A percentile compares a stretch with the other conserved stretches of the same genome.
Evolutionary conservation across 2,797 vertebrate species (phyloP).

Genomic region (Scolopax rusticola): DNA sequence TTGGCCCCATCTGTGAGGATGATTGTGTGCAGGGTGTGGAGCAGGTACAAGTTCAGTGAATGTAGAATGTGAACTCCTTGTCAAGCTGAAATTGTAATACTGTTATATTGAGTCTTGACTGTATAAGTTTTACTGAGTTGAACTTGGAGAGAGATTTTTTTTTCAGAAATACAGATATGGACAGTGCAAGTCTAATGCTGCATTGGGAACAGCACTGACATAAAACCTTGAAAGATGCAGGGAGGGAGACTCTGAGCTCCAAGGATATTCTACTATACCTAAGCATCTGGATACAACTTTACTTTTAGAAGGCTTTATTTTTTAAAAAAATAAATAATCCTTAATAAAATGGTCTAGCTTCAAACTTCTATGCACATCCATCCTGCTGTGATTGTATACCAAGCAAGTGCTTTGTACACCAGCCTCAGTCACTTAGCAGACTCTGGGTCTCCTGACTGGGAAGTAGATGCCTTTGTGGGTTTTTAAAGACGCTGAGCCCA

Average conservation of each 20-base stretch:
- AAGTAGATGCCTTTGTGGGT: neutral
- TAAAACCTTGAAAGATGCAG: neutral
- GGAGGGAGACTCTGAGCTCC: neutral
- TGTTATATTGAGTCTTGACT: neutral
- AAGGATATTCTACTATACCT: neutral
- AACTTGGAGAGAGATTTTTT: neutral
- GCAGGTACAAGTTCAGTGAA: neutral
- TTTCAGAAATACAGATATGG: neutral
- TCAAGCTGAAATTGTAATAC: neutral
- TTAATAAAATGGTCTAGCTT: neutral
- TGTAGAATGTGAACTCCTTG: neutral
- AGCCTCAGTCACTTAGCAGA: neutral
- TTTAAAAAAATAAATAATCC: neutral
- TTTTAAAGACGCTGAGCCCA: neutral
- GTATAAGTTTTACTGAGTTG: neutral
- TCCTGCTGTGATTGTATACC: neutral
- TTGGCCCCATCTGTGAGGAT: neutral
- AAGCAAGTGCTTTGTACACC: neutral
- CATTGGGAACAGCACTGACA: neutral
- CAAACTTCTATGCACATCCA: neutral
- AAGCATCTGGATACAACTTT: neutral
- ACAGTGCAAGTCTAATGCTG: neutral
- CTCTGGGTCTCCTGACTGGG: neutral
- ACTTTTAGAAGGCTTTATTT: neutral
- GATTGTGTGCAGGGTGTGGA: neutral